phyloP scores from a whole-genome alignment of 92 coral and sea anemone species.

The Phymanthus crucifer region DNA sequence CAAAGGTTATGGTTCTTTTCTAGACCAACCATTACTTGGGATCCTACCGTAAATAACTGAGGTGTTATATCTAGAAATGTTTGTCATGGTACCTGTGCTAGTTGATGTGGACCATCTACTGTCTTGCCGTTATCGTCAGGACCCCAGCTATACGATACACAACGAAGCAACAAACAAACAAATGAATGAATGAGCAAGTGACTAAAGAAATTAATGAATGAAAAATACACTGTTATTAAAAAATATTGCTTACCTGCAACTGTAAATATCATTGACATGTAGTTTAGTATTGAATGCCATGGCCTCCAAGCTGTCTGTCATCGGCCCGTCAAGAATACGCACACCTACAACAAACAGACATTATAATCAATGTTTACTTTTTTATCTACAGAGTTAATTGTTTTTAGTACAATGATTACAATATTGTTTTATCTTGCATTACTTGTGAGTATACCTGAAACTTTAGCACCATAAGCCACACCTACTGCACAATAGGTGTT shows the following conservation, averaged over 20 bases:
- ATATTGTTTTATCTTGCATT: neutral
- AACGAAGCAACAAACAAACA: too few species aligned
- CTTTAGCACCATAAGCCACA: slow-evolving; percentile 96
- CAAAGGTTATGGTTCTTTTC: too few species aligned
- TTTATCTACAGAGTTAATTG: too few species aligned
- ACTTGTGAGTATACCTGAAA: slow-evolving; percentile 59
- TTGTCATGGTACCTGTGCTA: slow-evolving; percentile 78
- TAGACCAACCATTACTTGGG: too few species aligned
- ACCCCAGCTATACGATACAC: slow-evolving; percentile 70
- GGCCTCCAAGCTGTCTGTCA: slow-evolving; percentile 99
- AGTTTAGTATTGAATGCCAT: slow-evolving; percentile 93
- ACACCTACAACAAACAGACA: slow-evolving; percentile 59
- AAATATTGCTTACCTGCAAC: slow-evolving; percentile 74
- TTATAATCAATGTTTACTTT: neutral
- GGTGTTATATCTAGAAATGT: too few species aligned
- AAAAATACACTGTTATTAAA: neutral
- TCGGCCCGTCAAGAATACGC: slow-evolving; percentile 95
- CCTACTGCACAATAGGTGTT: slow-evolving; percentile 98
- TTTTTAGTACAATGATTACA: too few species aligned
- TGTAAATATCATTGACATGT: slow-evolving; percentile 88
- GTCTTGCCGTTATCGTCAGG: slow-evolving; percentile 98
- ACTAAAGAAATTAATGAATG: too few species aligned
- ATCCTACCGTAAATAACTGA: neutral
- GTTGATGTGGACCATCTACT: slow-evolving; percentile 95
- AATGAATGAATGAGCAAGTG: too few species aligned